phyloP scores from a whole-genome alignment of 2,113 vertebrate species.

The Dunckerocampus dactyliophorus region DNA sequence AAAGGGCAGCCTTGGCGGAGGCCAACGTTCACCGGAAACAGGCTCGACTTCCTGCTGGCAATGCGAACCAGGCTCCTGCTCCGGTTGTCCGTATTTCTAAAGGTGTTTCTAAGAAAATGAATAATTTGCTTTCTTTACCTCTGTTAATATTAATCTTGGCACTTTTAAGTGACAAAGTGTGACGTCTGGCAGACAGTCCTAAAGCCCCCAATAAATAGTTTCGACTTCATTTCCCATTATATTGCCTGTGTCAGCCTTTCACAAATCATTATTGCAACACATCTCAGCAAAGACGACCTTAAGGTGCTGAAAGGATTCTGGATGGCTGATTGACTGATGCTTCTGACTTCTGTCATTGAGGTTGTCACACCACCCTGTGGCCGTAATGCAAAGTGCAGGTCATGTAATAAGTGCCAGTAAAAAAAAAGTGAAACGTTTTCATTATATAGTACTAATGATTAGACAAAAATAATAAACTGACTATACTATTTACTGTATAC shows the following conservation, averaged over 20 bases:
- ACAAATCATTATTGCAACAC: constrained; percentile 23
- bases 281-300: constrained; percentile 10
- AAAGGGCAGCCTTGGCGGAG: too few species aligned
- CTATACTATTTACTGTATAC: not conserved
- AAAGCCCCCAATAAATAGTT: constrained; percentile 19
- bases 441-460: not conserved
- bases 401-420: not conserved
- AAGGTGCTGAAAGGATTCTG: constrained; percentile 2
- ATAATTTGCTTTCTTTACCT: constrained; percentile 11
- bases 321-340: not conserved
- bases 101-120: constrained; percentile 9
- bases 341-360: constrained; percentile 20
- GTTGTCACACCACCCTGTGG: constrained; percentile 57
- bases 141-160: constrained; percentile 10
- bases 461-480: not conserved
- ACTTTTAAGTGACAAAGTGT: not conserved
- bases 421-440: constrained; percentile 13
- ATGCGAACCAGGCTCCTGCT: too few species aligned
- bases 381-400: not conserved
- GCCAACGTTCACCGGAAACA: too few species aligned
- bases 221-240: constrained; percentile 12
- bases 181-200: constrained; percentile 4
- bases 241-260: constrained; percentile 12
- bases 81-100: too few species aligned
- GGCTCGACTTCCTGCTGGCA: too few species aligned